These are phyloP conservation scores for Rallus crepitans DNA, from an alignment of 2,797 vertebrate species.

Conservation along the genomic window DNA sequence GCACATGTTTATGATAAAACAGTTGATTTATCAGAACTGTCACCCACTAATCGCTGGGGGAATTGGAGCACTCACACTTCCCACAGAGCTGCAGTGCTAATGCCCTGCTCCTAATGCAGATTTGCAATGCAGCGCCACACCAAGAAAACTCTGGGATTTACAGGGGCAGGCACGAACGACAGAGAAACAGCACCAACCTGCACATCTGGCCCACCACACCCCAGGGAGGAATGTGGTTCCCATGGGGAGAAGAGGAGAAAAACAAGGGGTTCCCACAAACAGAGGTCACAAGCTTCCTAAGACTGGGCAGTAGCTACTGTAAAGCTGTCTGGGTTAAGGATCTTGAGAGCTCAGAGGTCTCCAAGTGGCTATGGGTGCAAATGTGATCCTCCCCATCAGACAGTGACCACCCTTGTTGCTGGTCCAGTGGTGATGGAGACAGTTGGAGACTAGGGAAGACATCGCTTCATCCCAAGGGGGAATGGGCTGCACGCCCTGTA, in stretches of 20 bases:
- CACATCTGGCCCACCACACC: not conserved
- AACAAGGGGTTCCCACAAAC: not conserved
- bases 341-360: not conserved
- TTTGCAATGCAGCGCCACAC: not conserved
- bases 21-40: conserved; percentile 57
- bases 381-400: not conserved
- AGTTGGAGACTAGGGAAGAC: not conserved
- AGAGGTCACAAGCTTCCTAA: not conserved
- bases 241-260: not conserved
- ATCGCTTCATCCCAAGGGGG: not conserved
- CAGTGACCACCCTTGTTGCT: not conserved
- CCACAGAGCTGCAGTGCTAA: not conserved
- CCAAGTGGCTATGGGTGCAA: not conserved
- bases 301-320: not conserved
- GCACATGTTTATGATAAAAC: conserved; percentile 12
- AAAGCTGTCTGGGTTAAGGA: not conserved
- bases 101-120: not conserved
- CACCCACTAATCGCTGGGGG: conserved; percentile 32
- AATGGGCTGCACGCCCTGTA: not conserved
- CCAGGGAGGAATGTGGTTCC: not conserved
- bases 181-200: not conserved
- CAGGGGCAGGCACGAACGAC: not conserved
- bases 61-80: not conserved
- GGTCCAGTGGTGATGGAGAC: not conserved
- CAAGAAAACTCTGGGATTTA: not conserved